Evolutionary conservation across 2,113 vertebrate genomes (phyloP), one percentile per base, ranked within the genome.

Genomic region (Thamnophis sirtalis): DNA sequence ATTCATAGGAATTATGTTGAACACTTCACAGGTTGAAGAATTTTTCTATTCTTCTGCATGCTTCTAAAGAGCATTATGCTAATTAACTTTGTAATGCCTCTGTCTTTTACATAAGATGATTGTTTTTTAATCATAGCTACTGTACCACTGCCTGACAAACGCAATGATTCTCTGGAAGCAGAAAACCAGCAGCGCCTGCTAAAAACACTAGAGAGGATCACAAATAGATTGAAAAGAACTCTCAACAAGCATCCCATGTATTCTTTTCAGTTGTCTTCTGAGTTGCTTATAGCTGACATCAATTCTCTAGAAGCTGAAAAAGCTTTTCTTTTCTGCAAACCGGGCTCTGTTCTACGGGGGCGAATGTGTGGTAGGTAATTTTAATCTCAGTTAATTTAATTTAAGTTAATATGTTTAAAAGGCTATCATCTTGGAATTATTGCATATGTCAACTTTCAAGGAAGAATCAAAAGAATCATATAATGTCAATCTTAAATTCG

Each of bases 281-380:
- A 99, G 93, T 98, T 98, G 96, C 98, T 99, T 4, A 95, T 99
- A 68, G 98, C 98, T 0, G 99, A 99, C 95, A 98, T 98, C 95
- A 99, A 98, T 95, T 99, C 99, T 0, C 96, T 99, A 94, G 99
- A 99, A 95, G 98, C 98, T 0, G 98, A 96, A 95, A 98, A 97
- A 91, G 98, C 98, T 6, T 98, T 98, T 51, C 98, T 99, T 50
- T 99, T 98, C 97, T 99, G 99, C 96, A 97, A 98, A 73, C 99
- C 99, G 0, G 99, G 99, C 93, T 99, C 99, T 0, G 97, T 99
- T 94, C 97, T 99, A 86, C 98, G 98, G 93, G 98, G 98, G 6
- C 97, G 98, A 88, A 98, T 99, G 98, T 99, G 99, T 94, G 99
- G 99, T 99, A 98, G 98, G 99, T 95, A 87, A 86, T 93, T 86